Evolutionary conservation across 2,113 vertebrate species (phyloP).

Genomic region (Candoia aspera): DNA sequence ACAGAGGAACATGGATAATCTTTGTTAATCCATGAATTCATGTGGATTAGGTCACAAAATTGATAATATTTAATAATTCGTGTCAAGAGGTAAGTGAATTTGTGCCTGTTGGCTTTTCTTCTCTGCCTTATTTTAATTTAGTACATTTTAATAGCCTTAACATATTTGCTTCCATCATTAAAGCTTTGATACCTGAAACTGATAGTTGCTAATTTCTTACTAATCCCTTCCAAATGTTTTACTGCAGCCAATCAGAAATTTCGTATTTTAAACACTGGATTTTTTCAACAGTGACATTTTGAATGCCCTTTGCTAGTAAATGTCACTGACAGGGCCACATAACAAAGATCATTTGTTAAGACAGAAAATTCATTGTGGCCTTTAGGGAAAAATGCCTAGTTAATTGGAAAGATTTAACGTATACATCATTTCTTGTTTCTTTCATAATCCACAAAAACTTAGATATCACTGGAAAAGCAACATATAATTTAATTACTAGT

Average conservation of each 20-base stretch:
- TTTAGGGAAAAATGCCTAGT: background rate
- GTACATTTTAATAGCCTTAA: constrained; percentile 31
- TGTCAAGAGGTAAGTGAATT: constrained; percentile 55
- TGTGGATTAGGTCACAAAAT: constrained; percentile 42
- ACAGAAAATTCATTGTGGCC: background rate
- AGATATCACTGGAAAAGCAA: background rate
- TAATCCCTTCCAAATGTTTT: constrained; percentile 24
- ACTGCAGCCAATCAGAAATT: constrained; percentile 28
- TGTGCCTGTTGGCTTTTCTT: constrained; percentile 41
- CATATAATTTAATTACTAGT: background rate
- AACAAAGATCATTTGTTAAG: background rate
- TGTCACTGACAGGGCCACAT: background rate
- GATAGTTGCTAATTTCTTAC: constrained; percentile 44
- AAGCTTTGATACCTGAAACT: constrained; percentile 40
- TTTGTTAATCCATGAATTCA: constrained; percentile 32
- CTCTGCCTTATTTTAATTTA: constrained; percentile 44
- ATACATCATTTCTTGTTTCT: background rate
- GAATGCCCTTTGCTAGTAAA: background rate
- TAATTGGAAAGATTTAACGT: background rate
- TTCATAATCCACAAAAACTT: background rate
- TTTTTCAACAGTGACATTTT: background rate
- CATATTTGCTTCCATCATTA: constrained; percentile 1
- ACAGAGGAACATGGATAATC: constrained; percentile 21
- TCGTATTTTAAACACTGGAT: background rate
- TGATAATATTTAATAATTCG: constrained; percentile 50